Evolutionary conservation across 2,797 vertebrate species (phyloP), one percentile per base, ranked within the genome.

Genomic region (Argentina silus): DNA sequence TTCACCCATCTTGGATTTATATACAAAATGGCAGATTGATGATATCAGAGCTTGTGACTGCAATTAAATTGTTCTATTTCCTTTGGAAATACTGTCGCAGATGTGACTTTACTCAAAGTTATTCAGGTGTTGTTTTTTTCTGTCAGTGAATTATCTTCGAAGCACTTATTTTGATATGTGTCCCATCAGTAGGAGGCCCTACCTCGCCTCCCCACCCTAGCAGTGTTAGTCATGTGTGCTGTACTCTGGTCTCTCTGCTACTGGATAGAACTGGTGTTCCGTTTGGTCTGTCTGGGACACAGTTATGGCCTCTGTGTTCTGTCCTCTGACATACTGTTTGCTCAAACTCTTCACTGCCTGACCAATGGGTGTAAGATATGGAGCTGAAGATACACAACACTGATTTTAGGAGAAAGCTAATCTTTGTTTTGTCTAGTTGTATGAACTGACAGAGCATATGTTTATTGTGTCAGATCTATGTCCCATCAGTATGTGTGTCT

Each of bases 381-480:
- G 8, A 23, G 45, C 12, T 69, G 48, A 48, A 77, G 67, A 65
- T 7, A 6, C 69, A 67, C 64, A 19, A 50, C 64, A 74, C 36
- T 42, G 64, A 68, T 62, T 14, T 27, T n/a, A 7, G 7, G 3
- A 69, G 72, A 77, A 67, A 61, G 17, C 50, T 53, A 44, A 23
- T 44, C 67, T 76, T 69, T 73, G 74, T 66, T 67, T 76, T 36
- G 43, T 63, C 53, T 70, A 17, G 56, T n/a, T 43, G 45, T 68
- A 36, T 64, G 48, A 53, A 48, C 69, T 56, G 55, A 21, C 55
- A 70, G 19, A 60, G 63, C 63, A 71, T 53, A 78, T 21, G 56
- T 21, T 36, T 70, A 56, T 50, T 69, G 47, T 21, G 63, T 14
- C 19, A 77, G 48, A 57, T 68, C 23, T 12, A 6, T 50, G 43